Percentiles rank a stretch among this genome's conserved stretches.
Evolutionary conservation across 2,797 vertebrate species (phyloP).

Genomic region (Sternarchorhynchus goeldii): DNA sequence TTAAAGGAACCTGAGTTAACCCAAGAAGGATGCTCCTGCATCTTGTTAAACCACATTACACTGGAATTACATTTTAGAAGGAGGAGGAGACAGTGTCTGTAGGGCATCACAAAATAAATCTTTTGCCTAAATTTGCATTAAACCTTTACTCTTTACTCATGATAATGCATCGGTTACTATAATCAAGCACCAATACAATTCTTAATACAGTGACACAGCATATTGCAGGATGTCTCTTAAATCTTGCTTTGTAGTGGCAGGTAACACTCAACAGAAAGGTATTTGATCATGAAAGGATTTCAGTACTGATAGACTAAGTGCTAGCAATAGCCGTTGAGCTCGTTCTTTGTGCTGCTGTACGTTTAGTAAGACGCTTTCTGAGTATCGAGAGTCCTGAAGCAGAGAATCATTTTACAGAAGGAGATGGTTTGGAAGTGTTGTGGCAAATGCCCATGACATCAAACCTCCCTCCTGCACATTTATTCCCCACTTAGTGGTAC

Average conservation of each 20-base stretch:
- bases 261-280: background rate
- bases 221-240: too few species aligned
- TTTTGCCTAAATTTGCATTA: background rate
- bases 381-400: background rate
- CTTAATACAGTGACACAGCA: too few species aligned
- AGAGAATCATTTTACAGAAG: background rate
- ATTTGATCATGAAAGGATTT: background rate
- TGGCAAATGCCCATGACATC: background rate
- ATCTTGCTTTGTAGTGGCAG: too few species aligned
- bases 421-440: background rate
- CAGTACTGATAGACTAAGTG: background rate
- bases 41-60: background rate
- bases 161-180: background rate
- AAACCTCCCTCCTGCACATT: background rate
- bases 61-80: background rate
- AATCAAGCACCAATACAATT: background rate
- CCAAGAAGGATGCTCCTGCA: background rate
- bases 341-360: background rate
- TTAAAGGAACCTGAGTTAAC: background rate
- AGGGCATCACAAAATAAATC: background rate
- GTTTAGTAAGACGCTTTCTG: background rate
- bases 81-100: background rate
- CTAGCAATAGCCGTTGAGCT: background rate
- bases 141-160: background rate
- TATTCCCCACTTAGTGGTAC: background rate